Base-by-base conservation (phyloP, 2,797 vertebrate genomes). In the Podarcis lilfordi region DNA sequence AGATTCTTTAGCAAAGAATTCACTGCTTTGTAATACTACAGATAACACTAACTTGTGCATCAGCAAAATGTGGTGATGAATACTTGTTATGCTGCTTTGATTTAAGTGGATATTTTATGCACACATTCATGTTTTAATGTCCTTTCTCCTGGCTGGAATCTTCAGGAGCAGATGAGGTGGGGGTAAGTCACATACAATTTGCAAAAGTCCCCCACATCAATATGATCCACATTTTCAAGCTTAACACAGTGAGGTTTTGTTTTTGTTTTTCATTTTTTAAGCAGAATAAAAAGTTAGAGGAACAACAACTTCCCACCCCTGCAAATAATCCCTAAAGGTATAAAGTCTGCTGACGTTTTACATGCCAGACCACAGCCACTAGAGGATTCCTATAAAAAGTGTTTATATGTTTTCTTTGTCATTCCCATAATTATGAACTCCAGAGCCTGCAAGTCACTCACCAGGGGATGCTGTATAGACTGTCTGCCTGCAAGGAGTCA, bases 151-250 rank as follows among this genome's bases (percentile, higher is more conserved):
- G n/a, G 69, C 86, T 83, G 76, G 59, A 40, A 77, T 25, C 64
- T n/a, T 83, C 50, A 0, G 1, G 89, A 86, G n/a, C 59, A 19
- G 68, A 25, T 27, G 29, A 29, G 8, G 68, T 27, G 29, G 11
- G 17, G 43, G 35, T 11, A 45, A 32, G 6, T 37, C 32, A 61
- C 32, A 8, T 13, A 40, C 23, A 7, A 4, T 87, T 77, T 82
- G 61, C 69, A 88, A 93, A 82, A 90, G 68, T 19, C 9, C 64
- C 61, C 74, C 76, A 61, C 80, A 92, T 88, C 27, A 4, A 80
- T 64, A 87, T 90, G 64, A 90, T 91, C 88, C 66, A 89, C 85
- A 86, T 92, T 93, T 93, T 84, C 91, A 89, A 35, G 69, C 43
- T 43, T 71, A 89, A 85, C 59, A 64, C 77, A 61, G 25, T 29